phyloP scores from a whole-genome alignment of 2,113 vertebrate species.

The Rhinichthys klamathensis region DNA sequence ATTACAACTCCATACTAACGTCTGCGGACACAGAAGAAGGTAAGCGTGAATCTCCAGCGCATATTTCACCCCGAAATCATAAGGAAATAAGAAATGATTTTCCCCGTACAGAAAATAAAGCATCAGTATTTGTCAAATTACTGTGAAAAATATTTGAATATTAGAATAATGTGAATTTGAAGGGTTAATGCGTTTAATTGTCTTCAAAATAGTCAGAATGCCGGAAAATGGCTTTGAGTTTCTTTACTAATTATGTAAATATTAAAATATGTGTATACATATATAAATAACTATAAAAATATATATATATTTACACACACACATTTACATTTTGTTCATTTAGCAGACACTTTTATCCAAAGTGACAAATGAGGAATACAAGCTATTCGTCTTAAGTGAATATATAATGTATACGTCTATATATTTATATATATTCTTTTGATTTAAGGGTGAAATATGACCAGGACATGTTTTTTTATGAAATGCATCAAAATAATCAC shows the following conservation, averaged over 20 bases:
- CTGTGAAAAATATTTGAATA: background rate
- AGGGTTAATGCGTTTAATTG: background rate
- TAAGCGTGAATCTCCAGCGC: background rate
- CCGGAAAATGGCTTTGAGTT: too few species aligned
- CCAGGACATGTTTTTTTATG: background rate
- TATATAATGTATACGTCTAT: too few species aligned
- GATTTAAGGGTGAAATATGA: slow-evolving; percentile 13
- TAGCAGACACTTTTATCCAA: too few species aligned
- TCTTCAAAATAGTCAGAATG: background rate
- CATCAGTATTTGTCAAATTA: background rate
- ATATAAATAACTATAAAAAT: too few species aligned
- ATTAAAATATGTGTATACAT: too few species aligned
- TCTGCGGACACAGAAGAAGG: background rate
- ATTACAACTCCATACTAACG: background rate
- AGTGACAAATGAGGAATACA: too few species aligned
- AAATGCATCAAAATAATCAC: slow-evolving; percentile 3
- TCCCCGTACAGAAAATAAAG: background rate
- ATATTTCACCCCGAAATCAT: slow-evolving; percentile 4
- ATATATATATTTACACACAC: too few species aligned
- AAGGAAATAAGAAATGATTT: background rate
- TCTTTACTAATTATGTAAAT: too few species aligned
- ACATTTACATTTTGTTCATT: too few species aligned
- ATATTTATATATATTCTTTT: background rate
- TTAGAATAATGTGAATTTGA: background rate
- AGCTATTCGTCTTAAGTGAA: too few species aligned